phyloP scores from a whole-genome alignment of 2,888 invertebrate genomes.

The Arctia plantaginis region DNA sequence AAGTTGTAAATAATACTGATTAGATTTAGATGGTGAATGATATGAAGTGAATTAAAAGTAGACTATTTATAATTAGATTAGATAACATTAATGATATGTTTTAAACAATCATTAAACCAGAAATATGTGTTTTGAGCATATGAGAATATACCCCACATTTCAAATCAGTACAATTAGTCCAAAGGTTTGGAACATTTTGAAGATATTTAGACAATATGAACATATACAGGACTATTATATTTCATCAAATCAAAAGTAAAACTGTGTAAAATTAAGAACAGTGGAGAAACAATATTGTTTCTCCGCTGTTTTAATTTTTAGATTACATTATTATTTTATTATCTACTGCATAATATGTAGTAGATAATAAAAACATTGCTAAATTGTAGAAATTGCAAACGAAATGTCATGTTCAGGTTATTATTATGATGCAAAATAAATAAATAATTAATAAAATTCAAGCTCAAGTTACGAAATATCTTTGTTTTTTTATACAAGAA shows the following conservation, averaged over 20 bases:
- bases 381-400: background rate
- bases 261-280: background rate
- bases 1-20: slow-evolving; percentile 5
- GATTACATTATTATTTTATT: no score
- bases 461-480: background rate
- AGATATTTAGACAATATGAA: background rate
- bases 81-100: background rate
- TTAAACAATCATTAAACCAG: background rate
- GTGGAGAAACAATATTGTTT: background rate
- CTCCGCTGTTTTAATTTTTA: no score
- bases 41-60: background rate
- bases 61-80: slow-evolving; percentile 3
- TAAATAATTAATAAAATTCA: background rate
- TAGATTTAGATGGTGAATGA: background rate
- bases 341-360: no score
- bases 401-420: background rate
- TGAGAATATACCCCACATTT: background rate
- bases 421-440: background rate
- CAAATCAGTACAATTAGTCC: background rate
- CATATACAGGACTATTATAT: background rate
- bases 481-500: no score
- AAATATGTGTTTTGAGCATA: background rate
- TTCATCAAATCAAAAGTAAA: background rate
- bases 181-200: background rate
- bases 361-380: background rate